phyloP scores from a whole-genome alignment of 2,888 invertebrate species.

The Drosophila stalkeri region DNA sequence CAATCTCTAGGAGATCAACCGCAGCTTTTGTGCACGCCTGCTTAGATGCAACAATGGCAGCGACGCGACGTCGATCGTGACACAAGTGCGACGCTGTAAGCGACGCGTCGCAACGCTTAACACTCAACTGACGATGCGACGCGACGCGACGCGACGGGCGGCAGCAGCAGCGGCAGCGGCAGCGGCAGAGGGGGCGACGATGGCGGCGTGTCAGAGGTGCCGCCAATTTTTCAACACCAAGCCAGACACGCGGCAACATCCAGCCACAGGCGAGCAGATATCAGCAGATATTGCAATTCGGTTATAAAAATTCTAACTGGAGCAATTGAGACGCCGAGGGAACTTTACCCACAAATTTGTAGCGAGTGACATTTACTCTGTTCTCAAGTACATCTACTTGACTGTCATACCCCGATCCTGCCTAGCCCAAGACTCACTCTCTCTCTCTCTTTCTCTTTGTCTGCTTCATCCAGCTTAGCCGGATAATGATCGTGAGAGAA shows the following conservation, averaged over 20 bases:
- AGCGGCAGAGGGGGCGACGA: not conserved
- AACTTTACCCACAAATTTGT: constrained; percentile 63
- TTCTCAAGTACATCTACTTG: constrained; percentile 18
- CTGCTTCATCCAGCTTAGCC: constrained; percentile 4
- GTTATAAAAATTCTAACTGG: constrained; percentile 76
- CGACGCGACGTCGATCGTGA: constrained; percentile 63
- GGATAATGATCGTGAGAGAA: constrained; percentile 78
- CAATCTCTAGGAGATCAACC: constrained; percentile 78
- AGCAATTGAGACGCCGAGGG: constrained; percentile 51
- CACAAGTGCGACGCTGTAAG: constrained; percentile 65
- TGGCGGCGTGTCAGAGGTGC: constrained; percentile 59
- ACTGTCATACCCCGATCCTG: constrained; percentile 26
- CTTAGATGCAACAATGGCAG: constrained; percentile 71
- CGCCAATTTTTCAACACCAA: constrained; percentile 80
- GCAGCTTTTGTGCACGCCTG: constrained; percentile 55
- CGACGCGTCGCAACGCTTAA: constrained; percentile 4
- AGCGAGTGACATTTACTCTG: constrained; percentile 71
- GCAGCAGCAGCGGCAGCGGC: too few relatives aligned
- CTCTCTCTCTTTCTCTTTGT: not conserved
- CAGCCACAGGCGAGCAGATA: constrained; percentile 16
- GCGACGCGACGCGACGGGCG: not conserved
- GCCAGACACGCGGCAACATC: constrained; percentile 56
- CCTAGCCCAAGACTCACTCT: constrained; percentile 43
- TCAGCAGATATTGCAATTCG: constrained; percentile 63
- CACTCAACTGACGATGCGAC: constrained; percentile 26